Base-by-base conservation (phyloP, 1,140 invertebrate species). In the Lanistes nyassanus region DNA sequence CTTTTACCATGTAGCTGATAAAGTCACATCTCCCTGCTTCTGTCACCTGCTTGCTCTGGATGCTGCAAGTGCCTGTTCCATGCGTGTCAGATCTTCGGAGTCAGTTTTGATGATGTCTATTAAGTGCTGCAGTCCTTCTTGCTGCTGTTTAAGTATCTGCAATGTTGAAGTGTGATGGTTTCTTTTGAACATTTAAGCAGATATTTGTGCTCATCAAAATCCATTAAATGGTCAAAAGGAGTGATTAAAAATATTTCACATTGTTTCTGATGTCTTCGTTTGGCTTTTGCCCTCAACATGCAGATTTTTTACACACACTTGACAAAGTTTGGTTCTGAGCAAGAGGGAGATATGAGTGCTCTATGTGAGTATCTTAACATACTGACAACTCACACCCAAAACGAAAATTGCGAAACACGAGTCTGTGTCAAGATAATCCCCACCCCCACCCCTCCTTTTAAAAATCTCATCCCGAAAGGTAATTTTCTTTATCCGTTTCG, bases 41-140 rank as follows among this genome's bases (percentile, higher is more conserved):
- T 53, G 75, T 55, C 42, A 74, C 69, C 60, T n/a, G 6, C 21
- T 21, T 37, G 51, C 16, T 23, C 53, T 68, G 47, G 66, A 58
- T 23, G 67, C 74, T 47, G 68, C 36, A 34, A 71, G 37, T 16
- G 53, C 9, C 62, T 94, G 93, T 76, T 94, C 92, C 37, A 97
- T 95, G n/a, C 94, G 92, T 89, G 95, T 93, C 42, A 97, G 89
- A 72, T 93, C 92, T 71, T 93, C 91, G 58, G 94, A 83, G 88
- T 97, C 95, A 37, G 92, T 92, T 78, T 94, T 93, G 31, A 96
- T 93, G 1, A 95, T 95, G 31, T 93, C 92, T 66, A 96, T 92
- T 2, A 97, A 89, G 80, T 96, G 94, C 56, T 93, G 91, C 90
- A 97, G 94, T 0, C 95, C 95, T 75, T 93, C 92, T 84, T 97